These are phyloP conservation scores for Hetaerina titia DNA, from an alignment of 2,888 invertebrate genomes.

Conservation along the genomic window DNA sequence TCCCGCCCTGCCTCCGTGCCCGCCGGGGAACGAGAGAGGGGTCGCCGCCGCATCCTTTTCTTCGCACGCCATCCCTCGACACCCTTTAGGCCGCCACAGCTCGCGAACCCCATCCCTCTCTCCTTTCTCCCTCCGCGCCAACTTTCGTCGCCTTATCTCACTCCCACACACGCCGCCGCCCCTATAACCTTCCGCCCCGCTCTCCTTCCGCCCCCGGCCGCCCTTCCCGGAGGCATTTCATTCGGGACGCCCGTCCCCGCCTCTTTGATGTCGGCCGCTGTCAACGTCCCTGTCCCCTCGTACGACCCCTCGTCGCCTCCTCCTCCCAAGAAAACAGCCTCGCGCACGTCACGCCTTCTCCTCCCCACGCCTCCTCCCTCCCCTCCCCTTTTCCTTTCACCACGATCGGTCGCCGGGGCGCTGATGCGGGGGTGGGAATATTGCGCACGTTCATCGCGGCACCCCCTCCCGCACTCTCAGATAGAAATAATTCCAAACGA, in stretches of 20 bases:
- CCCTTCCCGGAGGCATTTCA: background rate
- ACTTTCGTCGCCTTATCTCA: background rate
- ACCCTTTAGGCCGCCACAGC: background rate
- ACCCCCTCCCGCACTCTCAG: too few species aligned
- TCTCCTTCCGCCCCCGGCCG: background rate
- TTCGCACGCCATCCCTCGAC: slow-evolving; percentile 1
- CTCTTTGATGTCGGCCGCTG: slow-evolving; percentile 32
- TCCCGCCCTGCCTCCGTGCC: background rate
- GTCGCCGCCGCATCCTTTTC: background rate
- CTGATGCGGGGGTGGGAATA: too few species aligned
- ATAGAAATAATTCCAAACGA: too few species aligned
- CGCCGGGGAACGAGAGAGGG: background rate
- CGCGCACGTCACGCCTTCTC: too few species aligned
- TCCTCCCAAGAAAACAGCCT: too few species aligned
- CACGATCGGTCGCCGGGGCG: too few species aligned
- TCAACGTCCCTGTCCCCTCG: background rate
- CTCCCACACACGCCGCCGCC: too few species aligned
- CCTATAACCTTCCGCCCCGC: background rate
- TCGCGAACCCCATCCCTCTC: background rate
- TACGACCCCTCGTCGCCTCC: too few species aligned
- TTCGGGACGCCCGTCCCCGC: background rate
- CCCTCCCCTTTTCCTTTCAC: background rate
- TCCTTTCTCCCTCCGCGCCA: background rate
- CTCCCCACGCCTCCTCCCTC: background rate
- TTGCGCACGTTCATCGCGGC: too few species aligned